A percentile compares a stretch with the other conserved stretches of the same genome.
phyloP scores from a whole-genome alignment of 2,888 invertebrate genomes.

The Protonemura montana region DNA sequence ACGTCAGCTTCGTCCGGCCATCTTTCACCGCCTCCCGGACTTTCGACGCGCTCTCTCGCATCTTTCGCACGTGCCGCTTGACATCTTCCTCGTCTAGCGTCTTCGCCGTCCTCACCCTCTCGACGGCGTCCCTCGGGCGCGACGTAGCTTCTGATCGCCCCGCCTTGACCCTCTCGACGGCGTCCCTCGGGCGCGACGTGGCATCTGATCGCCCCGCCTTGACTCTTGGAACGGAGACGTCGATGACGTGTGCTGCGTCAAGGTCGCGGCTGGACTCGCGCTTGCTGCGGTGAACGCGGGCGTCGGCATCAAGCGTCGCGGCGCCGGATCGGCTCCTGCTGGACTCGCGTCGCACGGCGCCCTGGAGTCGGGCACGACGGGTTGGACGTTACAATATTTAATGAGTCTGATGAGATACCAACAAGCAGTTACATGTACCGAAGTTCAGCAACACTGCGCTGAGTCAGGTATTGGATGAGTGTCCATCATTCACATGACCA shows the following conservation, averaged over 20 bases:
- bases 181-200: not conserved
- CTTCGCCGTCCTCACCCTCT: not conserved
- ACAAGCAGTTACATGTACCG: too few species aligned
- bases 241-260: not conserved
- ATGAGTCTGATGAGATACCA: too few species aligned
- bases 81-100: not conserved
- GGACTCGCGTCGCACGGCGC: not conserved
- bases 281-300: not conserved
- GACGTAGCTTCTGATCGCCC: not conserved
- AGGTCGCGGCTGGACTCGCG: not conserved
- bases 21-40: not conserved
- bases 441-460: too few species aligned
- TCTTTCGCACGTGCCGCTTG: not conserved
- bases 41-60: conserved; percentile 16
- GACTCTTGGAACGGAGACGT: not conserved
- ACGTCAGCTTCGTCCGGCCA: not conserved
- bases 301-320: not conserved
- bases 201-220: not conserved
- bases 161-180: not conserved
- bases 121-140: not conserved
- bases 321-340: not conserved
- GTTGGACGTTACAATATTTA: too few species aligned
- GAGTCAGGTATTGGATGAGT: too few species aligned
- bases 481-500: too few species aligned
- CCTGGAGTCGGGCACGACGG: not conserved